phyloP scores from a whole-genome alignment of 30 jellyfish, hydroid and myxozoan genomes.

The Cassiopea xamachana region DNA sequence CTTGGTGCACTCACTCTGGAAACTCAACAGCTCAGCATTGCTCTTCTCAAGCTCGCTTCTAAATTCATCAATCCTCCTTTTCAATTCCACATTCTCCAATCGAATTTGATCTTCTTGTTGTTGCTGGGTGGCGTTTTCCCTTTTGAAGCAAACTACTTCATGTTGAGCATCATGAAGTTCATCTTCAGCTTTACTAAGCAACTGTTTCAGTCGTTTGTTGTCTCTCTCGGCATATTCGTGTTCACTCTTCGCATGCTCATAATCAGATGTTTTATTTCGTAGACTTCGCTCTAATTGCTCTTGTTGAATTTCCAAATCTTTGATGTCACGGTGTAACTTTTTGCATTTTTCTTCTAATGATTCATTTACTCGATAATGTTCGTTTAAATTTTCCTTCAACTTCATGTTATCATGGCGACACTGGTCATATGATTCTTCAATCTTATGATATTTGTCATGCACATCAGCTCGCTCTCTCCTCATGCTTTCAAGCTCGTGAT shows the following conservation, averaged over 20 bases:
- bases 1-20: slow-evolving; percentile 52
- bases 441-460: slow-evolving; percentile 48
- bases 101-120: slow-evolving; percentile 30
- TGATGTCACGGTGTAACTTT: slow-evolving; percentile 52
- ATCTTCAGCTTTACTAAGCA: slow-evolving; percentile 55
- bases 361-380: slow-evolving; percentile 17
- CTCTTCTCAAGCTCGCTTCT: slow-evolving; percentile 44
- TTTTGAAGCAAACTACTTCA: slow-evolving; percentile 12
- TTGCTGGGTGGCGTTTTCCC: slow-evolving; percentile 31
- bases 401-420: slow-evolving; percentile 47
- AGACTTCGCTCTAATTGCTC: slow-evolving; percentile 37
- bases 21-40: slow-evolving; percentile 9
- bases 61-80: slow-evolving; percentile 33
- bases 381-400: slow-evolving; percentile 52
- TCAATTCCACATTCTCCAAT: slow-evolving; percentile 41
- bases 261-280: slow-evolving; percentile 42
- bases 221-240: slow-evolving; percentile 57
- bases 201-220: slow-evolving; percentile 42
- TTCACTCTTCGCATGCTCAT: slow-evolving; percentile 53
- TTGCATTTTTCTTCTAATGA: slow-evolving; percentile 56
- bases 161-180: slow-evolving; percentile 52
- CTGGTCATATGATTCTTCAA: slow-evolving; percentile 48
- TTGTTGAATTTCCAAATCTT: slow-evolving; percentile 42
- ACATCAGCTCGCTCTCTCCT: slow-evolving; percentile 38
- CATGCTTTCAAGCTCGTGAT: slow-evolving; percentile 24